Evolutionary conservation across 2,888 invertebrate species (phyloP).

Genomic region (Hetaerina titia): DNA sequence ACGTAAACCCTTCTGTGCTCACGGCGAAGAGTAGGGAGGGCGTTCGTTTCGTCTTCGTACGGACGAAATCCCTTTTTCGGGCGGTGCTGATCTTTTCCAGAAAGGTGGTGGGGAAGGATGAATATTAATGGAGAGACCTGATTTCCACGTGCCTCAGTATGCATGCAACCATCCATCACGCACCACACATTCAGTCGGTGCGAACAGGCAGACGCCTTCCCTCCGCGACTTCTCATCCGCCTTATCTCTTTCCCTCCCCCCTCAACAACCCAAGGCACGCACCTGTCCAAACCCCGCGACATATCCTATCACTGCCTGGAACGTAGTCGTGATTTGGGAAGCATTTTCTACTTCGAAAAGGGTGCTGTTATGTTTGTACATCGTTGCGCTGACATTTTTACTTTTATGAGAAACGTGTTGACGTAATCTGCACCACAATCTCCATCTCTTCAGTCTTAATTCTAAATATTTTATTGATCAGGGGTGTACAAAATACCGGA

Average conservation of each 20-base stretch:
- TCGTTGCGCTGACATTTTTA: too few relatives aligned
- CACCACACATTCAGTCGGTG: neutral
- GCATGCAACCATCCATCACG: neutral
- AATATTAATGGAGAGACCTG: constrained; percentile 22
- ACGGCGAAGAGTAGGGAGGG: neutral
- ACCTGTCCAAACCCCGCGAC: neutral
- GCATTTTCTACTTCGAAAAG: neutral
- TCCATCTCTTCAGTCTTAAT: too few relatives aligned
- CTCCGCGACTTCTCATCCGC: neutral
- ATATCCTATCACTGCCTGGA: neutral
- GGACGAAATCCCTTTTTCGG: neutral
- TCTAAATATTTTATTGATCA: too few relatives aligned
- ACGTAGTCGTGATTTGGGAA: neutral
- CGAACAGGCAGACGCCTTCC: neutral
- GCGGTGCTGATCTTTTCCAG: neutral
- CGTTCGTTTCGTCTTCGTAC: neutral
- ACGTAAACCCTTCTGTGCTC: neutral
- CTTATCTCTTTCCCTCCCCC: neutral
- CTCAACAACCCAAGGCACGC: neutral
- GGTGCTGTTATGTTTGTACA: neutral
- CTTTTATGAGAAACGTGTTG: too few relatives aligned
- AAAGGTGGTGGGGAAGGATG: neutral
- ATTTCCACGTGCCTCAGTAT: neutral
- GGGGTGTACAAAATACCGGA: too few relatives aligned
- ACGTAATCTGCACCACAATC: too few relatives aligned